Evolutionary conservation across 2,797 vertebrate genomes (phyloP).

Genomic region (Molossus molossus): DNA sequence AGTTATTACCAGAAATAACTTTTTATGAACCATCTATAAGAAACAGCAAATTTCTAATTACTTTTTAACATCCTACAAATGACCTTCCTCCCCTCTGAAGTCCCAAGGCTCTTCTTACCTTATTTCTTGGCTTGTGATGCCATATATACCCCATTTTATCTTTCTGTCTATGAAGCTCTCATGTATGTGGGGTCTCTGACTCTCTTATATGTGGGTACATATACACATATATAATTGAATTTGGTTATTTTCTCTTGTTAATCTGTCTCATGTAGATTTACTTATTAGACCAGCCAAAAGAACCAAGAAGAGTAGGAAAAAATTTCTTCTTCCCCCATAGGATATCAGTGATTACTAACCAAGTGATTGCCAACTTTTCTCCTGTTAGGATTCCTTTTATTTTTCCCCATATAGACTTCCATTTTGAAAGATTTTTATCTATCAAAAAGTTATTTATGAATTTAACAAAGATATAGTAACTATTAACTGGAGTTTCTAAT

Average conservation of each 20-base stretch:
- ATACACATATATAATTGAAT: neutral
- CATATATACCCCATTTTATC: neutral
- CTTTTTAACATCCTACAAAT: neutral
- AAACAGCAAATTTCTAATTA: neutral
- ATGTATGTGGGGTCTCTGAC: neutral
- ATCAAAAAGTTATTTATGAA: slow-evolving; percentile 48
- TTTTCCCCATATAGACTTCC: neutral
- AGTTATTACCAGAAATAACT: neutral
- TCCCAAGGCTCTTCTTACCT: neutral
- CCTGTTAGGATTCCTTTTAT: slow-evolving; percentile 51
- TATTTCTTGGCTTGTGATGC: neutral
- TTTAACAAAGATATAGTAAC: slow-evolving; percentile 46
- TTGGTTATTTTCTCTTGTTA: neutral
- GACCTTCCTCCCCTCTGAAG: neutral
- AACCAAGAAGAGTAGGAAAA: neutral
- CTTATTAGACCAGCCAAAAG: neutral
- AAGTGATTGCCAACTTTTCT: slow-evolving; percentile 22
- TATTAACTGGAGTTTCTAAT: slow-evolving; percentile 48
- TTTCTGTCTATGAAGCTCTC: neutral
- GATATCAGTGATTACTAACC: neutral
- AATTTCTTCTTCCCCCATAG: neutral
- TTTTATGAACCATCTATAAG: neutral
- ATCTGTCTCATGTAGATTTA: neutral
- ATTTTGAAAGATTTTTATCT: slow-evolving; percentile 59
- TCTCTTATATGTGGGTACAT: neutral